Percentiles rank a stretch among this genome's conserved stretches.
Evolutionary conservation across 2,888 invertebrate species (phyloP).

Genomic region (Masnerella sp.): DNA sequence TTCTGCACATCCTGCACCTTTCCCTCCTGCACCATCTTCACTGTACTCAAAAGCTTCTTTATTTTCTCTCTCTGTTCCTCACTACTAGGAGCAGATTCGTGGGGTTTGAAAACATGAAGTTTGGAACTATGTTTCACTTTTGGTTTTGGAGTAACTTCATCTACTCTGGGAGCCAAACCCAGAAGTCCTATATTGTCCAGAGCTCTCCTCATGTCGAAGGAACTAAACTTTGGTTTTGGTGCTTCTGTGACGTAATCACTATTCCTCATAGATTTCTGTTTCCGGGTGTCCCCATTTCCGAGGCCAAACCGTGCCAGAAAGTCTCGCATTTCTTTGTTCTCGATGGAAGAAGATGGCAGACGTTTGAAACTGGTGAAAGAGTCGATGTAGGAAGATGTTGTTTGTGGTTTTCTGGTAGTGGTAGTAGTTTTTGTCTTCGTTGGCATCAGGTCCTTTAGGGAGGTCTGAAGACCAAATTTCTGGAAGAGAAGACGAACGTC

Average conservation of each 20-base stretch:
- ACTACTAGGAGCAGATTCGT: constrained; percentile 68
- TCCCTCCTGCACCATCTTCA: constrained; percentile 73
- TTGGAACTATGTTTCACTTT: constrained; percentile 27
- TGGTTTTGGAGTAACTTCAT: constrained; percentile 14
- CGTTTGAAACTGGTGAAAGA: constrained; percentile 75
- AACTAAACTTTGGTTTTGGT: constrained; percentile 71
- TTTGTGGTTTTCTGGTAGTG: constrained; percentile 62
- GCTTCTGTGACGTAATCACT: constrained; percentile 44
- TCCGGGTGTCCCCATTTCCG: constrained; percentile 66
- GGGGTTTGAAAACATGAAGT: constrained; percentile 76
- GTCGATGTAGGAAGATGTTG: constrained; percentile 69
- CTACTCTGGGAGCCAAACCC: constrained; percentile 32
- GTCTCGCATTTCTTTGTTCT: constrained; percentile 76
- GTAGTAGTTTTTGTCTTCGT: constrained; percentile 12
- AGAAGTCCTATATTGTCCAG: constrained; percentile 75
- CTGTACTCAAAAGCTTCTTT: constrained; percentile 74
- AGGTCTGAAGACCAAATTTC: constrained; percentile 70
- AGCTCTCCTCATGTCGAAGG: constrained; percentile 74
- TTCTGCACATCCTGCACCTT: constrained; percentile 69
- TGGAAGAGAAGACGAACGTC: constrained; percentile 73
- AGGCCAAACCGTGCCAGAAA: constrained; percentile 78
- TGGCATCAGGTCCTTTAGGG: constrained; percentile 49
- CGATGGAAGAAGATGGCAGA: constrained; percentile 72
- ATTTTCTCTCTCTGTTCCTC: constrained; percentile 79
- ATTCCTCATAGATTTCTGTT: constrained; percentile 68